Evolutionary conservation across 2,797 vertebrate genomes (phyloP), one percentile per base, ranked within the genome.

Genomic region (Ptychadena robeensis): DNA sequence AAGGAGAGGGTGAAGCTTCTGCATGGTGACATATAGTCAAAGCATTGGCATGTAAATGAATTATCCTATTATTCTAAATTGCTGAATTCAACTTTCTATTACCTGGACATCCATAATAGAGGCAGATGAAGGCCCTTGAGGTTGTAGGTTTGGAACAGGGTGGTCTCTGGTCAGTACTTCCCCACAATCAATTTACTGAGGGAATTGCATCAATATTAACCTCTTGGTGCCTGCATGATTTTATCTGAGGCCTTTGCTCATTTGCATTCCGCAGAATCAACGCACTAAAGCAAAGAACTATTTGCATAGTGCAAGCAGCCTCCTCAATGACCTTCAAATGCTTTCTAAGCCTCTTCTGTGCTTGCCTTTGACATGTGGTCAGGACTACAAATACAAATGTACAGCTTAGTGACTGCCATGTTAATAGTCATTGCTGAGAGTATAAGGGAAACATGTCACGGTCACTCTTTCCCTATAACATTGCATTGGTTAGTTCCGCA

Each of bases 131-230:
- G 48, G 79, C 70, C 70, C 44, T 44, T 38, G 35, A 48, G 71
- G 28, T 73, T 40, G 10, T 6, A 9, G 22, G n/a, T 27, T 27
- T 35, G 44, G 72, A 34, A 72, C 34, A 61, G 70, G 82, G 34
- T 77, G 73, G 40, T 44, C 70, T 35, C 10, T 28, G 63, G 69
- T 61, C 18, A 59, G 32, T 59, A 63, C 27, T 59, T 68, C 34
- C 11, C 28, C 18, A n/a, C 2, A n/a, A 80, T 85, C 78, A 71
- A 85, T 85, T 66, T 67, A 35, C 30, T 35, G 57, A 70, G 66
- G 28, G 81, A 64, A 69, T 76, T 70, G 61, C 64, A 67, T 80
- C 75, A 70, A 64, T 80, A 75, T 64, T 85, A 85, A 85, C 82
- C 82, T 76, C 22, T 84, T 9, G 18, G 0, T 80, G 65, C 18